These are phyloP conservation scores for Premnoplex brunnescens DNA, from an alignment of 2,797 vertebrate species.

Conservation along the genomic window DNA sequence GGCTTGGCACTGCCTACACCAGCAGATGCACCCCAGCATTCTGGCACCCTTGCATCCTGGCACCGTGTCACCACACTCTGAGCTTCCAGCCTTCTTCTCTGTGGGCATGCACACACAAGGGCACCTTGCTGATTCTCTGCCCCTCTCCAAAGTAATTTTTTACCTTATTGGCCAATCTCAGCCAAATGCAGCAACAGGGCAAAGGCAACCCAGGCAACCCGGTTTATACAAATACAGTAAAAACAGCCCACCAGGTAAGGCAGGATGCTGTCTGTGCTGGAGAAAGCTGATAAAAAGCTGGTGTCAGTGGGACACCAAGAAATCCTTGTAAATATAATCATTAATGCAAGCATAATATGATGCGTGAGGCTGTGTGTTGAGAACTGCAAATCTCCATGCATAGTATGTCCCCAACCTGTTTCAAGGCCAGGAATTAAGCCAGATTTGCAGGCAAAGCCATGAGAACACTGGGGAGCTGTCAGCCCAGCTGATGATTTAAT, in stretches of 20 bases:
- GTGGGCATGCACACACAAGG: rapidly evolving
- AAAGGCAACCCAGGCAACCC: neutral
- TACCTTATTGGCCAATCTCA: neutral
- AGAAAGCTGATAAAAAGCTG: neutral
- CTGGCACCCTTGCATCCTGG: neutral
- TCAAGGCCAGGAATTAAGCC: slow-evolving; percentile 6
- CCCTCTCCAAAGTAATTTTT: neutral
- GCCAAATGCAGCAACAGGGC: neutral
- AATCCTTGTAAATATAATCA: neutral
- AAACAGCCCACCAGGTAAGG: neutral
- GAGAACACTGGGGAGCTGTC: neutral
- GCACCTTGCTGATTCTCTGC: neutral
- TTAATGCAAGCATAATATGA: rapidly evolving
- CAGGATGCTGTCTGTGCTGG: neutral
- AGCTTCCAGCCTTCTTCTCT: neutral
- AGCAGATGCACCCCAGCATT: neutral
- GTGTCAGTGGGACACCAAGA: neutral
- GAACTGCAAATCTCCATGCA: neutral
- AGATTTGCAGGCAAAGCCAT: neutral
- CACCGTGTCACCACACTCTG: rapidly evolving
- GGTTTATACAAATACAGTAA: neutral
- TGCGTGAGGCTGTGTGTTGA: neutral
- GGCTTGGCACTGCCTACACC: neutral
- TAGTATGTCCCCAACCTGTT: neutral
- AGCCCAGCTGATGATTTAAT: neutral